Evolutionary conservation across 2,113 vertebrate species (phyloP).

Genomic region (Takifugu bimaculatus): DNA sequence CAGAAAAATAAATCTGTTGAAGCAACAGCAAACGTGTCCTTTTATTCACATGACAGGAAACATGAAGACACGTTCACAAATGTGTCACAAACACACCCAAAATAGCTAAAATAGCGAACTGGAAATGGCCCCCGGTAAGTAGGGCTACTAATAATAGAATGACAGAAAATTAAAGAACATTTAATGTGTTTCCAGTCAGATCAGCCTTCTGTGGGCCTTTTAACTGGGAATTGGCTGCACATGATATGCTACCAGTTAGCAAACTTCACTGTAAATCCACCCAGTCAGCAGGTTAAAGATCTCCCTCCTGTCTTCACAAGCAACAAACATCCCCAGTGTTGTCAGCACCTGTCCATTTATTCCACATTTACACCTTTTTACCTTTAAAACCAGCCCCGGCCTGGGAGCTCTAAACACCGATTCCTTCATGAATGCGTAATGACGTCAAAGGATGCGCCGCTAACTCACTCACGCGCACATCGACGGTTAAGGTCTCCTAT

Average conservation of each 20-base stretch:
- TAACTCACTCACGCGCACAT: slow-evolving; percentile 21
- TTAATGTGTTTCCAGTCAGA: too few species aligned
- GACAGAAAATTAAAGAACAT: too few species aligned
- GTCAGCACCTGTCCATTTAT: too few species aligned
- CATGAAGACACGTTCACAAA: too few species aligned
- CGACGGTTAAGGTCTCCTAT: slow-evolving; percentile 3
- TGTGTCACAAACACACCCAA: too few species aligned
- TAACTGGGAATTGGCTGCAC: not conserved
- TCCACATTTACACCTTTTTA: too few species aligned
- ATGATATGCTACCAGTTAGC: slow-evolving; percentile 12
- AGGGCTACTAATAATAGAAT: too few species aligned
- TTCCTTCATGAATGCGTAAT: slow-evolving; percentile 41
- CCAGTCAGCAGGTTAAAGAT: not conserved
- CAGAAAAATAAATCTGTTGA: too few species aligned
- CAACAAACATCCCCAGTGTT: not conserved
- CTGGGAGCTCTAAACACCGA: slow-evolving; percentile 9
- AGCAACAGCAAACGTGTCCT: too few species aligned
- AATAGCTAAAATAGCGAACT: too few species aligned
- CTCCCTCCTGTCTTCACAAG: not conserved
- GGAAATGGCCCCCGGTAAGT: too few species aligned
- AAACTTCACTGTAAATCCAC: slow-evolving; percentile 27
- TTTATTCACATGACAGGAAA: too few species aligned
- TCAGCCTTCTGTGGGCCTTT: not conserved
- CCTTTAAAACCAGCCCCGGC: not conserved
- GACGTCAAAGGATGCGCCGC: slow-evolving; percentile 40